Percentiles rank a stretch among this genome's conserved stretches.
Evolutionary conservation across 2,797 vertebrate genomes (phyloP).

Genomic region (Centroberyx gerrardi): DNA sequence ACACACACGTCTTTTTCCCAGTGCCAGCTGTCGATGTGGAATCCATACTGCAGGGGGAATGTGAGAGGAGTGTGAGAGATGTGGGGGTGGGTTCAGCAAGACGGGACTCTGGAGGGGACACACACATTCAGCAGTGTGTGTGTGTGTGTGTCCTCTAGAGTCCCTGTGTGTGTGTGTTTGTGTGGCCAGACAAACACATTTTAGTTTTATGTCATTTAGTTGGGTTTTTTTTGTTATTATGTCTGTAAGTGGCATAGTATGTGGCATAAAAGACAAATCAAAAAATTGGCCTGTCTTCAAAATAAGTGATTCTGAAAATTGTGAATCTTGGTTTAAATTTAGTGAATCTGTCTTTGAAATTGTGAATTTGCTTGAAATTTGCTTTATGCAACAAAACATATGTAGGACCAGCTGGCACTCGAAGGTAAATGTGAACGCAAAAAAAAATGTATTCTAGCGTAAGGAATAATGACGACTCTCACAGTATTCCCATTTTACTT

Average conservation of each 20-base stretch:
- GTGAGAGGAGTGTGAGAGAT: constrained; percentile 82
- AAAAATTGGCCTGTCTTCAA: too few species aligned
- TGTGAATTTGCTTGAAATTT: too few species aligned
- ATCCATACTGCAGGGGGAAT: constrained; percentile 81
- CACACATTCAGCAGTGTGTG: not conserved
- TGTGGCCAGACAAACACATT: constrained; percentile 3
- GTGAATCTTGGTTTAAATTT: too few species aligned
- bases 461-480: too few species aligned
- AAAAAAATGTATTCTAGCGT: too few species aligned
- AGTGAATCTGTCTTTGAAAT: too few species aligned
- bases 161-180: constrained; percentile 9
- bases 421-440: too few species aligned
- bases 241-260: not conserved
- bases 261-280: too few species aligned
- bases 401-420: too few species aligned
- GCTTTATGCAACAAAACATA: too few species aligned
- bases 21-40: constrained; percentile 85
- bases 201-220: not conserved
- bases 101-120: constrained; percentile 44
- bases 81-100: constrained; percentile 74
- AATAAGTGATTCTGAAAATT: too few species aligned
- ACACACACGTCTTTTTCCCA: constrained; percentile 46
- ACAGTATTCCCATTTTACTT: too few species aligned
- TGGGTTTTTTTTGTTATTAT: not conserved
- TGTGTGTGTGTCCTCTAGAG: not conserved